Percentiles rank a stretch among this genome's conserved stretches.
phyloP scores from a whole-genome alignment of 1,140 invertebrate genomes.

The Schlechtendalia chinensis region DNA sequence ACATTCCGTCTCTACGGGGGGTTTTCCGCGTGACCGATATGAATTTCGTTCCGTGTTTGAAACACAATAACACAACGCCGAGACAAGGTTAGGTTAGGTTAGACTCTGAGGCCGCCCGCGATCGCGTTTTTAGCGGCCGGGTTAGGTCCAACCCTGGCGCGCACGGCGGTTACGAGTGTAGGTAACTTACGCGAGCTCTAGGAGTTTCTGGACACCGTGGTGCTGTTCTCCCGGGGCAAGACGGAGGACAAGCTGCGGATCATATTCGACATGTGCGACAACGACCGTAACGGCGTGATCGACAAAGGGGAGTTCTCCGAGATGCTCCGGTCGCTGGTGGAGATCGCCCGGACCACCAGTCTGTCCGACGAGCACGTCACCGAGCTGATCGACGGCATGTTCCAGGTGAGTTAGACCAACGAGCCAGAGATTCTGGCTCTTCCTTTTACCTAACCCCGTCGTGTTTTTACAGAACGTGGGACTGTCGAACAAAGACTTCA shows the following conservation, averaged over 20 bases:
- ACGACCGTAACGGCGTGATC: conserved; percentile 91
- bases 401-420: conserved; percentile 63
- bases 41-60: too few species aligned
- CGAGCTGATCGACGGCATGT: conserved; percentile 92
- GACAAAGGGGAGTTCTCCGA: conserved; percentile 91
- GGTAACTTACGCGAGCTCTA: too few species aligned
- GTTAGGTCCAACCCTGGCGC: too few species aligned
- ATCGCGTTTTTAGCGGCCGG: too few species aligned
- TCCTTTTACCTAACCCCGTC: neutral
- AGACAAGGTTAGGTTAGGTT: too few species aligned
- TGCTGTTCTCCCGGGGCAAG: conserved; percentile 85
- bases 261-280: conserved; percentile 98
- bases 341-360: conserved; percentile 90
- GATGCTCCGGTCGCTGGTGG: conserved; percentile 89
- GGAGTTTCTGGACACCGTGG: conserved; percentile 95
- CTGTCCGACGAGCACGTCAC: conserved; percentile 86
- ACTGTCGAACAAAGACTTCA: conserved; percentile 82
- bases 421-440: too few species aligned
- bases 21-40: too few species aligned
- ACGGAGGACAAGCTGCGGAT: conserved; percentile 95
- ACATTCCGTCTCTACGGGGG: too few species aligned
- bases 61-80: too few species aligned
- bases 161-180: too few species aligned
- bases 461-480: conserved; percentile 70
- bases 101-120: too few species aligned